These are phyloP conservation scores for Trichogramma pretiosum DNA, from an alignment of 1,140 invertebrate species.

Conservation along the genomic window DNA sequence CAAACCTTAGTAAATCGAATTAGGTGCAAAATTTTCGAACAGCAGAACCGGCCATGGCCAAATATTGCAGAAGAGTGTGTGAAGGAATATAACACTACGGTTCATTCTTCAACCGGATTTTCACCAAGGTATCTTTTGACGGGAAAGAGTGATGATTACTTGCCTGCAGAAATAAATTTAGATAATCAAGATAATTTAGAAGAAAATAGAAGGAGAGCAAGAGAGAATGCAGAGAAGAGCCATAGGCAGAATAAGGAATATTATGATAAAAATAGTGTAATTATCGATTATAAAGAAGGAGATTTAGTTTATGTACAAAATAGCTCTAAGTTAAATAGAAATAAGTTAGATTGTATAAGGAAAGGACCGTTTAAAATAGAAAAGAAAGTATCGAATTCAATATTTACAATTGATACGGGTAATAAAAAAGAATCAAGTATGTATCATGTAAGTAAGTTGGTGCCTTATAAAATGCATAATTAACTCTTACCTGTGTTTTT, in stretches of 20 bases:
- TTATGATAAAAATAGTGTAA: constrained; percentile 16
- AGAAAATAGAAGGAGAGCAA: constrained; percentile 4
- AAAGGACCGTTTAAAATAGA: too few species aligned
- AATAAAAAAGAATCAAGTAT: neutral
- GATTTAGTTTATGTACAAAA: neutral
- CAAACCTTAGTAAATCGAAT: constrained; percentile 21
- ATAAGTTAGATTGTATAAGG: too few species aligned
- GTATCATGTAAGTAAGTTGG: neutral
- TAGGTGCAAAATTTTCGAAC: constrained; percentile 17
- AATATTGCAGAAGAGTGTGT: constrained; percentile 20
- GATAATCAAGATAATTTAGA: constrained; percentile 12
- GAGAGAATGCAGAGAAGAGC: constrained; percentile 10
- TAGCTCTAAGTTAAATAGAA: neutral
- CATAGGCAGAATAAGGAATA: constrained; percentile 18
- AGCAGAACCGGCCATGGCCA: constrained; percentile 19
- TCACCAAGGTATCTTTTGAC: constrained; percentile 19
- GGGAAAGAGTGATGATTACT: constrained; percentile 12
- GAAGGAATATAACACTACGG: constrained; percentile 20
- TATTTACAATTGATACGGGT: neutral
- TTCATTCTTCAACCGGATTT: constrained; percentile 20
- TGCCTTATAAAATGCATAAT: too few species aligned
- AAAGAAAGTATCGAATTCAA: constrained; percentile 8
- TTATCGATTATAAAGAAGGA: neutral
- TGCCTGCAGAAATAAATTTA: constrained; percentile 11
- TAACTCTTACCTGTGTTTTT: too few species aligned